phyloP scores from a whole-genome alignment of 2,113 vertebrate genomes.

The Morone chrysops region DNA sequence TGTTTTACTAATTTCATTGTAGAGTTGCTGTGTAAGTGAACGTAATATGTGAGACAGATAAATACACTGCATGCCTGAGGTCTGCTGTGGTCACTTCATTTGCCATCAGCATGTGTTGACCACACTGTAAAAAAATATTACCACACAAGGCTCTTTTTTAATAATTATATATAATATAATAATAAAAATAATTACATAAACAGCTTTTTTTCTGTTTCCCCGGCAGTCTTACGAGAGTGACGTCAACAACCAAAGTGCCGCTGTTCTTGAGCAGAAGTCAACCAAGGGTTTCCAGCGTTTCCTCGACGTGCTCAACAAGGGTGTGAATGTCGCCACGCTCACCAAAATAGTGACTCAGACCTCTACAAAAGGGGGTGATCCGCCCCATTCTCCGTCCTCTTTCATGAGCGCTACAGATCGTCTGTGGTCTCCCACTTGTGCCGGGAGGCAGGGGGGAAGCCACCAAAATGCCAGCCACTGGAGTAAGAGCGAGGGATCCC shows the following conservation, averaged over 20 bases:
- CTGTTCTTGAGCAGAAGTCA: constrained; percentile 32
- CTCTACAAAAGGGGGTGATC: background rate
- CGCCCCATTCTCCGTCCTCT: constrained; percentile 3
- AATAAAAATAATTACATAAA: constrained; percentile 3
- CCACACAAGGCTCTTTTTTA: no score
- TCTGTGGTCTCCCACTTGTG: constrained; percentile 12
- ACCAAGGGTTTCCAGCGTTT: constrained; percentile 76
- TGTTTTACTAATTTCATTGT: background rate
- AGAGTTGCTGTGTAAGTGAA: no score
- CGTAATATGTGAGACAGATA: no score
- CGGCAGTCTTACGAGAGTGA: constrained; percentile 52
- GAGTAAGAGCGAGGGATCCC: constrained; percentile 22
- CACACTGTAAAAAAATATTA: no score
- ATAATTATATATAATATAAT: background rate
- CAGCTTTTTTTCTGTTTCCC: constrained; percentile 47
- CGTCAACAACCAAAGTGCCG: background rate
- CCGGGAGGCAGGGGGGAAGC: constrained; percentile 9
- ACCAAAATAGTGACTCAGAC: constrained; percentile 69
- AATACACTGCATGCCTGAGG: no score
- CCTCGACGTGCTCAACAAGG: constrained; percentile 78
- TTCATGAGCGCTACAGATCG: background rate
- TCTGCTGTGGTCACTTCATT: no score
- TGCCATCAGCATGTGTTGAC: no score
- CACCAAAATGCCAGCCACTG: constrained; percentile 18
- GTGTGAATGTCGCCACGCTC: constrained; percentile 70